Conservation (phyloP, 2,888 invertebrate genomes). For the Empis livida region DNA sequence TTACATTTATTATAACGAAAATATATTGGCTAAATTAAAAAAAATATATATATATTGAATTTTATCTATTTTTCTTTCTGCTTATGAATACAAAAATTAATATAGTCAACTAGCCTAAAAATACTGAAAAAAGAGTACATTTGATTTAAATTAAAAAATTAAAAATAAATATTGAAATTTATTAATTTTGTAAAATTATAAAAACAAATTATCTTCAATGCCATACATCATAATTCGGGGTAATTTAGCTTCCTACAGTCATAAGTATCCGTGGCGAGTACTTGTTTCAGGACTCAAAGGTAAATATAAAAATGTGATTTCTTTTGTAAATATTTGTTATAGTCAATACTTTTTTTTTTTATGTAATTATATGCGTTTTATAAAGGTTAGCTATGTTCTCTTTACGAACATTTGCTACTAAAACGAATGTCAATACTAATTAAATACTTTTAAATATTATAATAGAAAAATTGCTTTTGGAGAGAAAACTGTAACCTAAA, state of each 20-base stretch:
- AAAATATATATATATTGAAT: background rate
- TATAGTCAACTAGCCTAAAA: background rate
- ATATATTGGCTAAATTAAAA: no score
- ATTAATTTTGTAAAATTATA: background rate
- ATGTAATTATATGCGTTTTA: background rate
- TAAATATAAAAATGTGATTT: constrained; percentile 28
- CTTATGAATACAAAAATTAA: background rate
- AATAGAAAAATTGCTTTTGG: no score
- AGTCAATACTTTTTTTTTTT: background rate
- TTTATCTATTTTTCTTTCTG: constrained; percentile 1
- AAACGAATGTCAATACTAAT: no score
- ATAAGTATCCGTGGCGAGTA: constrained; percentile 78
- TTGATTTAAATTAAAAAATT: no score
- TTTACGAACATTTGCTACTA: no score
- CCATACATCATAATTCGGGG: constrained; percentile 84
- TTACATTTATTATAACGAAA: no score
- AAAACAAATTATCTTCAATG: constrained; percentile 40
- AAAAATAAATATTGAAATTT: no score
- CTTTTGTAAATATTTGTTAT: constrained; percentile 5
- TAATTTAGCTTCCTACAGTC: constrained; percentile 75
- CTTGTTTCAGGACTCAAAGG: constrained; percentile 77
- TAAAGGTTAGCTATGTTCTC: no score
- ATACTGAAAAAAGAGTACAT: background rate
- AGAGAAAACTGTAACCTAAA: no score
- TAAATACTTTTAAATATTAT: no score